These are phyloP conservation scores for Xiphydria camelus DNA, from an alignment of 2,888 invertebrate genomes.

Conservation along the genomic window DNA sequence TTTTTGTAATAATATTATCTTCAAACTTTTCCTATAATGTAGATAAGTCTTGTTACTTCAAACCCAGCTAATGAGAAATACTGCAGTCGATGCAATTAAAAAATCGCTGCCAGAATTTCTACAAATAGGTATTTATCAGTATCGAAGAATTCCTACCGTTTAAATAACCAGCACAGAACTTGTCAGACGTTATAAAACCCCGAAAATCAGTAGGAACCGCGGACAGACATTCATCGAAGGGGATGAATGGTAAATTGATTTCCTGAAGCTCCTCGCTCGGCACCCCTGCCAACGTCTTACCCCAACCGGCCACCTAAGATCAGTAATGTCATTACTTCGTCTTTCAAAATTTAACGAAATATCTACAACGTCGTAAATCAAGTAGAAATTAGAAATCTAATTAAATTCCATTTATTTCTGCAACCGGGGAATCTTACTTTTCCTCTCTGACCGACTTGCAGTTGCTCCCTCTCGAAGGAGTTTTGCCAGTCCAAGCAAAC, in stretches of 20 bases:
- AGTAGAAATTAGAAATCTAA: too few species aligned
- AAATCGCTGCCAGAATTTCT: too few species aligned
- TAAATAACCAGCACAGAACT: constrained; percentile 37
- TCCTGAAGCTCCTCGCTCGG: constrained; percentile 31
- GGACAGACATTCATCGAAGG: constrained; percentile 30
- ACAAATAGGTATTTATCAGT: too few species aligned
- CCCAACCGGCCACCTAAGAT: constrained; percentile 42
- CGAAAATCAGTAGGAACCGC: constrained; percentile 32
- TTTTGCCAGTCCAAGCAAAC: constrained; percentile 37
- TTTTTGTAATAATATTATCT: too few species aligned
- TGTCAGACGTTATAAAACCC: constrained; percentile 37
- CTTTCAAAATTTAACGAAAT: background rate
- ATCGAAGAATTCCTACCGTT: constrained; percentile 27
- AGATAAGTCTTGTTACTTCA: too few species aligned
- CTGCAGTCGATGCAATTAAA: too few species aligned
- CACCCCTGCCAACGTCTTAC: constrained; percentile 28
- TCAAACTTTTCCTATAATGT: too few species aligned
- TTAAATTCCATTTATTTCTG: too few species aligned
- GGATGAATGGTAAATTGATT: constrained; percentile 32
- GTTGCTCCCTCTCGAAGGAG: constrained; percentile 22
- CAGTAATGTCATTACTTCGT: background rate
- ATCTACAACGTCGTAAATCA: background rate
- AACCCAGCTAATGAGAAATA: too few species aligned
- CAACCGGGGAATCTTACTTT: too few species aligned
- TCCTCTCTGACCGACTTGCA: constrained; percentile 24